Percentiles rank a stretch among this genome's conserved stretches.
Conservation (phyloP, 2,113 vertebrate species). For the Pteronura brasiliensis region DNA sequence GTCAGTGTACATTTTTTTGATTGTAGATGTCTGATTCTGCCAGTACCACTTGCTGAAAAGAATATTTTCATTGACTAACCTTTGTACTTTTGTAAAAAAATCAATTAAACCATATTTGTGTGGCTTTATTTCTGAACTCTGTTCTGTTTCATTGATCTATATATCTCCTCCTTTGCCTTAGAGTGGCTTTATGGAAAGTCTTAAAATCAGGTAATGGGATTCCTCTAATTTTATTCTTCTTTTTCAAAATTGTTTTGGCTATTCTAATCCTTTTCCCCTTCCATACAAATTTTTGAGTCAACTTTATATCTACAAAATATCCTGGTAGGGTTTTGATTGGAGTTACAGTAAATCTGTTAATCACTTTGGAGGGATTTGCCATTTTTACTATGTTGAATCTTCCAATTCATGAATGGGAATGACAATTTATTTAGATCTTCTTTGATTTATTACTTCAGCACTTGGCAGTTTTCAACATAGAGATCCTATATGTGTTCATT, state of each 20-base stretch:
- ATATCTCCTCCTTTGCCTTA: background rate
- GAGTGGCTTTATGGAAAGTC: background rate
- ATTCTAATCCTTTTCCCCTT: background rate
- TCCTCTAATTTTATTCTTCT: slow-evolving; percentile 5
- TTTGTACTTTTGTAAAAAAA: background rate
- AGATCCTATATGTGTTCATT: background rate
- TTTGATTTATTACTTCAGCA: background rate
- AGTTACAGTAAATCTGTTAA: background rate
- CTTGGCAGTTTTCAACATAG: background rate
- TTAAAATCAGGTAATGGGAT: background rate
- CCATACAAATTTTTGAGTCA: background rate
- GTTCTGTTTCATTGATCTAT: background rate
- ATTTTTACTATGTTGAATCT: background rate
- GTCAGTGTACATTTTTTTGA: background rate
- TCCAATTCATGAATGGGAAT: background rate
- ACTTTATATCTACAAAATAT: background rate
- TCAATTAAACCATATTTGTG: background rate
- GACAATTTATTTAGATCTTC: background rate
- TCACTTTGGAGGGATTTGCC: background rate
- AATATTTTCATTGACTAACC: background rate
- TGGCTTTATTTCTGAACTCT: background rate
- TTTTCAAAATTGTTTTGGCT: background rate
- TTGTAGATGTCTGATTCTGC: background rate
- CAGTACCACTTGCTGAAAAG: background rate
- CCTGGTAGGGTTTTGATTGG: background rate